Percentiles rank a stretch among this genome's conserved stretches.
Evolutionary conservation across 2,888 invertebrate species (phyloP).

Genomic region (Pegoplata infirma): DNA sequence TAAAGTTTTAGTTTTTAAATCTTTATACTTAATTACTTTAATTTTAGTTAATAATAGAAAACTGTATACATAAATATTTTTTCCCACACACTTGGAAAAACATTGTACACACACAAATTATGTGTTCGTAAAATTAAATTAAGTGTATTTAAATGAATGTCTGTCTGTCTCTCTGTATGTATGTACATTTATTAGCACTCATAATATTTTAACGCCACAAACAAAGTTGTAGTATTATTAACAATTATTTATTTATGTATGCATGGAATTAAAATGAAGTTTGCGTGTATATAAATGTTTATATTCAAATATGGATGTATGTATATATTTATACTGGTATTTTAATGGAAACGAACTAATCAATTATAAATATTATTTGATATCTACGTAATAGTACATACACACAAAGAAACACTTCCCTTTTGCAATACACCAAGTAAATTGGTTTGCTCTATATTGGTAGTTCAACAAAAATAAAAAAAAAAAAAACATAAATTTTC

Average conservation of each 20-base stretch:
- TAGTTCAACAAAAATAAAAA: no score
- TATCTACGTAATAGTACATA: not conserved
- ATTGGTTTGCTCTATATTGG: not conserved
- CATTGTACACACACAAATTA: not conserved
- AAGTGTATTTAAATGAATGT: not conserved
- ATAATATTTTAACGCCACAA: constrained; percentile 16
- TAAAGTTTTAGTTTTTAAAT: not conserved
- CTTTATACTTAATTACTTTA: not conserved
- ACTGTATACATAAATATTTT: constrained; percentile 5
- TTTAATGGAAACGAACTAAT: constrained; percentile 13
- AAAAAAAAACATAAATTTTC: not conserved
- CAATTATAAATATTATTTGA: constrained; percentile 15
- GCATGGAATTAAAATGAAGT: not conserved
- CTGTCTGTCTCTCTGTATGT: not conserved
- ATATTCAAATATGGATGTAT: not conserved
- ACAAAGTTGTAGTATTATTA: not conserved
- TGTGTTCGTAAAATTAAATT: not conserved
- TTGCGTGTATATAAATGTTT: constrained; percentile 1
- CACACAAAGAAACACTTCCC: no score
- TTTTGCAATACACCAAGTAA: not conserved
- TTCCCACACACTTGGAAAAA: constrained; percentile 2
- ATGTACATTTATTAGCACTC: not conserved
- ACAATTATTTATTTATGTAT: not conserved
- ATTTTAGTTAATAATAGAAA: not conserved
- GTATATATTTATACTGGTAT: constrained; percentile 27